A percentile compares a stretch with the other conserved stretches of the same genome.
Evolutionary conservation across 2,797 vertebrate genomes (phyloP).

Genomic region (Tinamus major): DNA sequence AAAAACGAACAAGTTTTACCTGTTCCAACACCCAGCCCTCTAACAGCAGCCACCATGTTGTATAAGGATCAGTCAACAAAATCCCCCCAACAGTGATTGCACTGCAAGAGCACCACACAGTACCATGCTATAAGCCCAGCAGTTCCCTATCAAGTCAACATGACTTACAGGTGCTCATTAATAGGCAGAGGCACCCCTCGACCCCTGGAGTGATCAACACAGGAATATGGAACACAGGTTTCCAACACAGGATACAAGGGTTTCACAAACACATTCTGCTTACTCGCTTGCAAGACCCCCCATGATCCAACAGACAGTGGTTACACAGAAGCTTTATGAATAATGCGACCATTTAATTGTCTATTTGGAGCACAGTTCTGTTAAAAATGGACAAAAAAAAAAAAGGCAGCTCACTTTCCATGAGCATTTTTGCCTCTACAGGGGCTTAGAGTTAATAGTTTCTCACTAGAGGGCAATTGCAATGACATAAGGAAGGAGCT

Average conservation of each 20-base stretch:
- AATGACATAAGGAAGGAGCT: not conserved
- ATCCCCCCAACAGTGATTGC: not conserved
- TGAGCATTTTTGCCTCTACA: not conserved
- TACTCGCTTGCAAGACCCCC: not conserved
- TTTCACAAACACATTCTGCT: not conserved
- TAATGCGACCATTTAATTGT: not conserved
- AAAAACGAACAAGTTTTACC: not conserved
- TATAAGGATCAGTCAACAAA: not conserved
- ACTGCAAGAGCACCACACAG: not conserved
- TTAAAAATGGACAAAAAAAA: not conserved
- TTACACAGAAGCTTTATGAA: not conserved
- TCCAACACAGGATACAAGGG: not conserved
- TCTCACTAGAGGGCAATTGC: not conserved
- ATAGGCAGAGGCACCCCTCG: not conserved
- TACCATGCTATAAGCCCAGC: not conserved
- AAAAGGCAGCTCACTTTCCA: not conserved
- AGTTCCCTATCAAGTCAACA: not conserved
- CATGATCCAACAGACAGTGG: not conserved
- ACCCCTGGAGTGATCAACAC: not conserved
- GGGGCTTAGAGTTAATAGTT: not conserved
- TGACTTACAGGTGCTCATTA: not conserved
- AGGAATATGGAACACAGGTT: too few species aligned
- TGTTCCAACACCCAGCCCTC: not conserved
- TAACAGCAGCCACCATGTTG: accelerated
- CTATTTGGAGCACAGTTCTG: not conserved